Evolutionary conservation across 2,888 invertebrate species (phyloP).

Genomic region (Agrotis puta): DNA sequence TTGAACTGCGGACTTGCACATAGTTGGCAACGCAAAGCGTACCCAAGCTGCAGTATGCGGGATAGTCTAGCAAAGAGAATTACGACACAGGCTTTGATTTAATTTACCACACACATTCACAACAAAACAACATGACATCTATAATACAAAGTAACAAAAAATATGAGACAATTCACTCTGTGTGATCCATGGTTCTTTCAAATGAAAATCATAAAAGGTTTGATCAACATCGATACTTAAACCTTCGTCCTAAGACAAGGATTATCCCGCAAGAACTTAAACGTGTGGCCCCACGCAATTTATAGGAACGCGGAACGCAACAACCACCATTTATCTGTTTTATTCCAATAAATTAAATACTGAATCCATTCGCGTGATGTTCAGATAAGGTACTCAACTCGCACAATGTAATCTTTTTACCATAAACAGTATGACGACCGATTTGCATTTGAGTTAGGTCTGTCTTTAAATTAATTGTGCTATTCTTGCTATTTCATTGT

Average conservation of each 20-base stretch:
- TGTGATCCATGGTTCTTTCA: neutral
- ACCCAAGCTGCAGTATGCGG: constrained; percentile 5
- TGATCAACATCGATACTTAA: constrained; percentile 15
- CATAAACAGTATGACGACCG: constrained; percentile 86
- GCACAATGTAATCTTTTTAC: constrained; percentile 90
- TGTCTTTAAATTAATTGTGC: constrained; percentile 83
- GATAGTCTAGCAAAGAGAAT: constrained; percentile 1
- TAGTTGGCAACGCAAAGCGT: constrained; percentile 31
- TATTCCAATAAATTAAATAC: constrained; percentile 89
- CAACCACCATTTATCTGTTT: constrained; percentile 86
- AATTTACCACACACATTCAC: neutral
- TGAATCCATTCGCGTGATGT: constrained; percentile 84
- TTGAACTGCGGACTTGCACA: constrained; percentile 30
- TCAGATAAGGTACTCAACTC: constrained; percentile 84
- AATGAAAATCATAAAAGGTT: constrained; percentile 31
- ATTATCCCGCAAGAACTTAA: constrained; percentile 42
- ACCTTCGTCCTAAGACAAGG: constrained; percentile 8
- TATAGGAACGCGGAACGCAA: constrained; percentile 87
- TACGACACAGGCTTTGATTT: neutral
- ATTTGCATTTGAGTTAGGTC: constrained; percentile 89
- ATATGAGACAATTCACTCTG: neutral
- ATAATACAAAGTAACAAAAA: neutral
- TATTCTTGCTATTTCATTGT: constrained; percentile 88
- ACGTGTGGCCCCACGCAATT: constrained; percentile 44
- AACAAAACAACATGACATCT: neutral